phyloP scores from a whole-genome alignment of 2,888 invertebrate genomes.

The Polietes domitor region DNA sequence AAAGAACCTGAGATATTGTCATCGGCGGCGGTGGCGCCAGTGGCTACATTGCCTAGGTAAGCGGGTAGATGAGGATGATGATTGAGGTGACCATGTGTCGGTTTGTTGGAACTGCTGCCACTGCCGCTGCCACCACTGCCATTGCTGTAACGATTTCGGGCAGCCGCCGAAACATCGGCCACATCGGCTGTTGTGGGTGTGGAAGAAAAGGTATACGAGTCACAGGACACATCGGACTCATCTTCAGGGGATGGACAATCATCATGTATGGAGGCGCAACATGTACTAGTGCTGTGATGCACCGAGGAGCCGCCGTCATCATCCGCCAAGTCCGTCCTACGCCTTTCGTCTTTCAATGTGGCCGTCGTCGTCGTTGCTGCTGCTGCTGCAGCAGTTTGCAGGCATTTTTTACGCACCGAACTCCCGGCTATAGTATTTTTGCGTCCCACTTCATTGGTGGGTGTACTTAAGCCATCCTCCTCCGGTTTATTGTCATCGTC shows the following conservation, averaged over 20 bases:
- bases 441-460: slow-evolving; percentile 65
- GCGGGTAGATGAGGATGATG: slow-evolving; percentile 31
- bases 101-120: slow-evolving; percentile 35
- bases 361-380: background rate
- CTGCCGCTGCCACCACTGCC: slow-evolving; percentile 21
- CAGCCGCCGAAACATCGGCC: slow-evolving; percentile 73
- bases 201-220: slow-evolving; percentile 74
- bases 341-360: background rate
- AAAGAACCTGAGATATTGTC: slow-evolving; percentile 76
- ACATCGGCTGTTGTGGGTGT: slow-evolving; percentile 79
- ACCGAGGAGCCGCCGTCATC: background rate
- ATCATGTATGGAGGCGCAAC: slow-evolving; percentile 52
- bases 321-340: background rate
- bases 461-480: slow-evolving; percentile 43
- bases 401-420: background rate
- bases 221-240: slow-evolving; percentile 60
- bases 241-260: slow-evolving; percentile 71
- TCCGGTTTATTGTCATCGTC: slow-evolving; percentile 34
- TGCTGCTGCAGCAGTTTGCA: too few species aligned
- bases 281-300: background rate
- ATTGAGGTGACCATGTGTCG: slow-evolving; percentile 26
- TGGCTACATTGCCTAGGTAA: slow-evolving; percentile 31
- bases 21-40: too few species aligned
- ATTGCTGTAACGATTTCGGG: slow-evolving; percentile 37
- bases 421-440: background rate